Evolutionary conservation across 2,888 invertebrate species (phyloP), one percentile per base, ranked within the genome.

Genomic region (Sialis lutaria): DNA sequence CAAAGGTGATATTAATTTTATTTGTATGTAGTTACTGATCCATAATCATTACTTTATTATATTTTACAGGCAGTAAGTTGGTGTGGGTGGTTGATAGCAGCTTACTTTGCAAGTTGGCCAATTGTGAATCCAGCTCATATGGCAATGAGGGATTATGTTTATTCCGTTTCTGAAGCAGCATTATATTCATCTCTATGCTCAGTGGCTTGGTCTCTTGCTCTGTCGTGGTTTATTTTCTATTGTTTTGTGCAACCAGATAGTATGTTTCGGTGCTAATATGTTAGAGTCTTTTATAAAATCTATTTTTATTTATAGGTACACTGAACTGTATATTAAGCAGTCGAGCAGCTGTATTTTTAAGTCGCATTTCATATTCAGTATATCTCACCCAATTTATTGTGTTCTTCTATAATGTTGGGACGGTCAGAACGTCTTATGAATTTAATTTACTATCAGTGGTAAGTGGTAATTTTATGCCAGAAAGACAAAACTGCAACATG

Each of bases 321-420:
- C 53, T 77, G 22, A 69, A 72, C 33, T 61, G 60, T 42, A 52
- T 78, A 6, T 64, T 77, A 1, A 68, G 74, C 53, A 71, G 70
- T 43, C 67, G 73, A 12, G 70, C 73, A 9, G 57, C 81, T 52
- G 61, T 75, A 6, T 58, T 81, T 48, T 67, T 81, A 51, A 81
- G 80, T 53, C 70, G 75, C 39, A 67, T 82, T 32, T 77, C 80
- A 2, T 80, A 79, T 53, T 74, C 79, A 0, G 64, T 81, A 48
- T 81, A 79, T 53, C 66, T 82, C 33, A 69, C 73, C 33, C 79
- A 77, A 58, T 81, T 79, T 56, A 65, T 76, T 13, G 71, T 81
- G 42, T 79, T 77, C 54, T 73, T 81, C 50, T 77, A 78, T 51
- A 74, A 73, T 44, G 72, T 76, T 22, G 81, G 74, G 42, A 73